These are phyloP conservation scores for Carcina quercana DNA, from an alignment of 2,888 invertebrate genomes.

Conservation along the genomic window DNA sequence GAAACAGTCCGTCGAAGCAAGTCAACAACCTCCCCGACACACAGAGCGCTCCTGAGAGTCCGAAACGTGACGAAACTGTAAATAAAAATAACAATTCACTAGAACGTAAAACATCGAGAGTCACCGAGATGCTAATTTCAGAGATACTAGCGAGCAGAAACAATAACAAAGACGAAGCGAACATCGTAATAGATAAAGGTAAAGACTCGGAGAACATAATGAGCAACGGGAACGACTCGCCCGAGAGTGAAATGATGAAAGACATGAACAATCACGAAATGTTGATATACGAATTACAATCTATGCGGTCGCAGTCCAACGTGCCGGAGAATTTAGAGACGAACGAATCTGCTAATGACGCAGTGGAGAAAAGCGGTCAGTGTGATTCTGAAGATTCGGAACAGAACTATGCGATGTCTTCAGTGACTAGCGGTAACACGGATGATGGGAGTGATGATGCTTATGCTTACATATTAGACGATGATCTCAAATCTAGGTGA, in stretches of 20 bases:
- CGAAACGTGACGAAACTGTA: slow-evolving; percentile 36
- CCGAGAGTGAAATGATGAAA: slow-evolving; percentile 50
- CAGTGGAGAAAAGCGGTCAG: slow-evolving; percentile 39
- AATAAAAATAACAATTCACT: slow-evolving; percentile 56
- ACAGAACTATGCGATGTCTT: slow-evolving; percentile 53
- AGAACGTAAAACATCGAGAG: slow-evolving; percentile 64
- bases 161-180: slow-evolving; percentile 59
- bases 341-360: slow-evolving; percentile 29
- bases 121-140: slow-evolving; percentile 68
- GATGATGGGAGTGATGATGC: slow-evolving; percentile 56
- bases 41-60: slow-evolving; percentile 27
- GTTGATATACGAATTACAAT: slow-evolving; percentile 80
- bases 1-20: slow-evolving; percentile 50
- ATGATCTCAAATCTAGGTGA: slow-evolving; percentile 68
- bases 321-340: slow-evolving; percentile 42
- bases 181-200: slow-evolving; percentile 65
- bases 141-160: slow-evolving; percentile 69
- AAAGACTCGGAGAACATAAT: slow-evolving; percentile 44
- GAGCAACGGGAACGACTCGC: slow-evolving; percentile 40
- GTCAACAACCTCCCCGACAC: slow-evolving; percentile 29
- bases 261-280: slow-evolving; percentile 79
- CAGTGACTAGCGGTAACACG: slow-evolving; percentile 50
- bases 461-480: slow-evolving; percentile 62
- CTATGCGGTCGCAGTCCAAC: slow-evolving; percentile 74
- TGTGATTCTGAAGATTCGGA: slow-evolving; percentile 62